Base-by-base conservation (phyloP, 2,797 vertebrate genomes). In the Coregonus sp. region DNA sequence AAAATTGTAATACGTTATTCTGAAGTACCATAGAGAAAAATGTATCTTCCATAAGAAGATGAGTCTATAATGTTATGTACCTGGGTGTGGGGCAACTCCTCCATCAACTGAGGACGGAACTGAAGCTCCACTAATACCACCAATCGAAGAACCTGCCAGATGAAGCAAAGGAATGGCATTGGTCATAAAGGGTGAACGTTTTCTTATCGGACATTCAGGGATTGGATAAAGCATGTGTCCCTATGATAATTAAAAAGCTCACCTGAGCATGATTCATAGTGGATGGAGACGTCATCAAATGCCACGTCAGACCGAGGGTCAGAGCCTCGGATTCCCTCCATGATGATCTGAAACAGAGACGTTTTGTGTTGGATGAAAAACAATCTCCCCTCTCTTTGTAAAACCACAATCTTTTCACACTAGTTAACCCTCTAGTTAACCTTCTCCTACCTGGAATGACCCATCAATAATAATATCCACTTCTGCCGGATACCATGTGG, bases 271-370 rank as follows among this genome's bases (percentile, higher is more conserved):
- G 70, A 80, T 74, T 94, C 94, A 20, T 80, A 59, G 12, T 80
- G 73, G 52, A 96, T 69, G 40, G 91, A 91, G 71, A 96, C 76
- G 65, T 97, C 96, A 90, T 97, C 96, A 75, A 95, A 76, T 1
- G 96, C 94, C 59, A 96, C 12, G 73, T 96, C 92, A 6, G 95
- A 96, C 11, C 16, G 35, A 78, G 16, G 16, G 70, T 88, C 82
- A 54, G 95, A 93, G 61, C 96, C 96, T 74, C 92, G 84, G 78
- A 95, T 89, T 69, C 92, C 96, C 76, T 96, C 95, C 52, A 96
- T 35, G 51, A 96, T 84, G 65, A 97, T 90, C 96, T 97, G 85
- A 77, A 80, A 81, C 3, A 66, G 14, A 59, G 14, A 40, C 0
- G 1, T 18, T 4, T 54, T 14, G 9, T 68, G 65, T 74, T 77